A percentile compares a stretch with the other conserved stretches of the same genome.
These are phyloP conservation scores for Pipistrellus pipistrellus DNA, from an alignment of 2,797 vertebrate genomes.

Conservation along the genomic window DNA sequence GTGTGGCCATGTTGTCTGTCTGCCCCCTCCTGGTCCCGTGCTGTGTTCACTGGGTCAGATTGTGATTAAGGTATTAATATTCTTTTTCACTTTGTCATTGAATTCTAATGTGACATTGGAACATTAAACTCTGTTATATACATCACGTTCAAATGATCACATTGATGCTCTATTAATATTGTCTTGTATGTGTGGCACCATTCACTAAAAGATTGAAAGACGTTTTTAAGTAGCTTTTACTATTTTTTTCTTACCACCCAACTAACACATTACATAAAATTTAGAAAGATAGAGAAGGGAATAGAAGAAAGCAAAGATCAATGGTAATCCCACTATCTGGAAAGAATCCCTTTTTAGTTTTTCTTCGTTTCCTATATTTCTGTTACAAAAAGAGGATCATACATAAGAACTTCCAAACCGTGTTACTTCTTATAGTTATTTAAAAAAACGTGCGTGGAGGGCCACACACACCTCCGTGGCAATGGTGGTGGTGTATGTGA, in stretches of 20 bases:
- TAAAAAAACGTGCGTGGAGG: not conserved
- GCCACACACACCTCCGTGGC: too few species aligned
- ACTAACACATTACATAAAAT: not conserved
- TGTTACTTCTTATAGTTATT: not conserved
- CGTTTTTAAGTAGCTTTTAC: not conserved
- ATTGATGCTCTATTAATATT: not conserved
- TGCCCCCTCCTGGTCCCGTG: not conserved
- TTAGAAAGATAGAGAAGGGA: not conserved
- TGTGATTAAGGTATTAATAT: not conserved
- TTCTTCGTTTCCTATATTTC: not conserved
- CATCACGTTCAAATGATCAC: not conserved
- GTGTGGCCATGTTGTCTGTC: not conserved
- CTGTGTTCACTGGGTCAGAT: not conserved
- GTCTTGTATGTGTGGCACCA: not conserved
- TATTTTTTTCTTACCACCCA: not conserved
- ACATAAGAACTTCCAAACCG: not conserved
- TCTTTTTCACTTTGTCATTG: not conserved
- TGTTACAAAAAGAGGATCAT: not conserved
- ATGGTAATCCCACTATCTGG: not conserved
- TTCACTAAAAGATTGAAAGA: not conserved
- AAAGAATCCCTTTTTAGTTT: not conserved
- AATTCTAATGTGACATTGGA: not conserved
- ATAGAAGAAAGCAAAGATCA: not conserved
- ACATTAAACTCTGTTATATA: not conserved
- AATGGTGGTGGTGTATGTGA: not conserved